phyloP scores from a whole-genome alignment of 23 tunicate genomes.

The Trididemnum clinides region DNA sequence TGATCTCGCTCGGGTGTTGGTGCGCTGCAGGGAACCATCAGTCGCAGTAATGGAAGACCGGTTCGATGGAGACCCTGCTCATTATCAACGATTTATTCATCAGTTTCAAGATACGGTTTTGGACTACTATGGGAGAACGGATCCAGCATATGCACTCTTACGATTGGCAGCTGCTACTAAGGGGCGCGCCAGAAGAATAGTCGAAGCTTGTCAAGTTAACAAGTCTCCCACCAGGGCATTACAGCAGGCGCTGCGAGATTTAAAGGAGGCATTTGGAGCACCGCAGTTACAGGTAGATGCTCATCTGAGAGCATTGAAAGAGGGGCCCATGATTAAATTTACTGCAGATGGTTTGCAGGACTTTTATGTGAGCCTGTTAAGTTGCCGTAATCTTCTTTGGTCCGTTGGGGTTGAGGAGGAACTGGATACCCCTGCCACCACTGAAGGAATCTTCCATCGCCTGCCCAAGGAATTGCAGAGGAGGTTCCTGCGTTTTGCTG shows the following conservation, averaged over 20 bases:
- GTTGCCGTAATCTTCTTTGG: neutral
- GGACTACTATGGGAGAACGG: neutral
- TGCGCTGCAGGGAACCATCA: neutral
- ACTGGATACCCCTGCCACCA: too few relatives aligned
- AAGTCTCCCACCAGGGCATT: neutral
- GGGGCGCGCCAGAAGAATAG: neutral
- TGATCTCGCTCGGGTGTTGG: neutral
- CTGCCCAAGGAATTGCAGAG: too few relatives aligned
- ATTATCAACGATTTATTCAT: neutral
- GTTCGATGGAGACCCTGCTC: too few relatives aligned
- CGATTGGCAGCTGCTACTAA: neutral
- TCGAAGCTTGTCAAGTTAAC: neutral
- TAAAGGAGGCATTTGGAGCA: constrained; percentile 6
- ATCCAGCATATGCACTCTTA: neutral
- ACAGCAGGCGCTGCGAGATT: neutral
- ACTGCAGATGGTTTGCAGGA: constrained; percentile 2
- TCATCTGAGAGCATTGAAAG: neutral
- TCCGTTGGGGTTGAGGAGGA: constrained; percentile 2
- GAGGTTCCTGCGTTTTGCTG: too few relatives aligned
- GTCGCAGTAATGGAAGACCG: neutral
- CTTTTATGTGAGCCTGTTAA: neutral
- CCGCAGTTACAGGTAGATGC: neutral
- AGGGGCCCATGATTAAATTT: neutral
- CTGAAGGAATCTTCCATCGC: too few relatives aligned
- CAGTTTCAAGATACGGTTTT: too few relatives aligned